Conservation (phyloP, 2,797 vertebrate species). For the Apogon hyalosoma region DNA sequence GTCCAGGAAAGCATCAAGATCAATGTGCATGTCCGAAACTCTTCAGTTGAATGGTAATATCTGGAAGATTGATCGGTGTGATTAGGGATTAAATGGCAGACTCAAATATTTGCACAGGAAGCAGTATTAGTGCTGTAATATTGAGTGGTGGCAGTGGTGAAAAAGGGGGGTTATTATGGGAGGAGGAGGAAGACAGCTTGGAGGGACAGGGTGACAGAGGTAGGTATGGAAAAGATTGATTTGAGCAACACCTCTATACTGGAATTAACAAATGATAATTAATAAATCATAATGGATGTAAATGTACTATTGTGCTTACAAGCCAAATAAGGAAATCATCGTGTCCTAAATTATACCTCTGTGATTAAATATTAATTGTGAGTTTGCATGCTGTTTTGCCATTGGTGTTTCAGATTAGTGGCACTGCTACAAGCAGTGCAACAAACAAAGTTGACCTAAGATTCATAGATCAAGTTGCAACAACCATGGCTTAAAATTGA, state of each 20-base stretch:
- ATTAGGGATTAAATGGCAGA: conserved; percentile 73
- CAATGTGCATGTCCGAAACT: conserved; percentile 49
- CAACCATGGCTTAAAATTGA: no score
- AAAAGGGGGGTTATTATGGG: conserved; percentile 19
- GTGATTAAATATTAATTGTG: conserved; percentile 7
- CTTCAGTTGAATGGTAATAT: conserved; percentile 69
- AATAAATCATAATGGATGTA: background rate
- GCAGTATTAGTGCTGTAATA: conserved; percentile 68
- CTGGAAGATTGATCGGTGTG: conserved; percentile 69
- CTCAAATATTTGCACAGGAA: conserved; percentile 83
- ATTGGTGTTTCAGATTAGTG: conserved; percentile 15
- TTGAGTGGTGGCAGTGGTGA: conserved; percentile 51
- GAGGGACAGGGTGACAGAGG: conserved; percentile 25
- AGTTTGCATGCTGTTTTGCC: background rate
- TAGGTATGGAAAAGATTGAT: background rate
- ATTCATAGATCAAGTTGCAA: background rate
- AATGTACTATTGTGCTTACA: background rate
- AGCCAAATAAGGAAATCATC: background rate
- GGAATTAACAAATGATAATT: conserved; percentile 7
- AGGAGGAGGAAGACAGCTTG: conserved; percentile 21
- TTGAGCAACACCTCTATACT: background rate
- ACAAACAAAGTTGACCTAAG: conserved; percentile 17
- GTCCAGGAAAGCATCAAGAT: conserved; percentile 53
- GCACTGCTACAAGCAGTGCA: conserved; percentile 34
- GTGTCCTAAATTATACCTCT: conserved; percentile 3